These are phyloP conservation scores for Henricia sp. DNA, from an alignment of 53 echinoderm and acorn worm species.

Conservation along the genomic window DNA sequence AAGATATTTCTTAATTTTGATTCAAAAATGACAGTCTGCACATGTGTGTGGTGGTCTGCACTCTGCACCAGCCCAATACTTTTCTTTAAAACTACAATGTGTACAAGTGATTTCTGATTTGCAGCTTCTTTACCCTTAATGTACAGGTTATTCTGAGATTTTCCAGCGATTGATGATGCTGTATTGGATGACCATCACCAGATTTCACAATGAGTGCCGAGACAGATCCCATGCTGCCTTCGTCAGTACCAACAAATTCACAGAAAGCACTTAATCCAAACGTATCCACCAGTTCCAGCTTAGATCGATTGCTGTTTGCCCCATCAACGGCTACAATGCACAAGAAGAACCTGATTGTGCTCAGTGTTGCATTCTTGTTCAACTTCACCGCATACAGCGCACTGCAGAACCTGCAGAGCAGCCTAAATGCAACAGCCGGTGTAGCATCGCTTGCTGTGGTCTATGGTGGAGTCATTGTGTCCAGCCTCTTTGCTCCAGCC, in stretches of 20 bases:
- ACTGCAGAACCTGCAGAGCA: slow-evolving; percentile 90
- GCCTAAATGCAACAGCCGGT: slow-evolving; percentile 71
- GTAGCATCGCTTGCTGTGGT: slow-evolving; percentile 76
- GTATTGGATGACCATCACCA: background rate
- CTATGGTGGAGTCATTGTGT: slow-evolving; percentile 76
- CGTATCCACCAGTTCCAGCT: background rate
- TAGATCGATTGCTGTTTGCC: background rate
- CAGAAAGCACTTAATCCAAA: background rate
- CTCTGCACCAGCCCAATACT: too few species aligned
- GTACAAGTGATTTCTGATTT: too few species aligned
- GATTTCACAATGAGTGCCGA: too few species aligned
- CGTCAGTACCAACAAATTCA: background rate
- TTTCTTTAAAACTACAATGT: too few species aligned
- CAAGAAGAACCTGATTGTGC: slow-evolving; percentile 81
- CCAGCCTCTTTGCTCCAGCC: slow-evolving; percentile 74
- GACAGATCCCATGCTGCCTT: too few species aligned
- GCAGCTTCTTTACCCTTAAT: too few species aligned
- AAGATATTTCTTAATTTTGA: too few species aligned
- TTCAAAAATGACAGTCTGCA: too few species aligned
- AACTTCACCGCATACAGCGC: slow-evolving; percentile 88
- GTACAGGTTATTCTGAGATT: too few species aligned
- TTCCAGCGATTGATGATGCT: background rate
- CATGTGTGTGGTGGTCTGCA: too few species aligned
- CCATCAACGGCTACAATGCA: slow-evolving; percentile 30
- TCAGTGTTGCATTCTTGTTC: slow-evolving; percentile 78